A percentile compares a stretch with the other conserved stretches of the same genome.
phyloP scores from a whole-genome alignment of 2,888 invertebrate species.

The Drosophila stalkeri region DNA sequence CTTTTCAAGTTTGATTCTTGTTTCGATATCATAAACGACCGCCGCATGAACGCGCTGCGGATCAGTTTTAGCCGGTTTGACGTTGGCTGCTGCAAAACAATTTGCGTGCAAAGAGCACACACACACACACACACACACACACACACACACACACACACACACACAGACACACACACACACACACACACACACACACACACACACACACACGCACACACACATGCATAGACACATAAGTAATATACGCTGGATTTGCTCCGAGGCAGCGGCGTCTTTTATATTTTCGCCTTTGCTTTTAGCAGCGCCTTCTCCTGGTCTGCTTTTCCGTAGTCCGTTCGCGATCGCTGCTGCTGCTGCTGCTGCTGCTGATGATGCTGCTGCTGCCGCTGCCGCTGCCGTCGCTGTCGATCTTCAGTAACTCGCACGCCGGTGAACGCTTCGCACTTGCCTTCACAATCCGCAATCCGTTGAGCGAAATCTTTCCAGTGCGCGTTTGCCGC shows the following conservation, averaged over 20 bases:
- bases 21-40: neutral
- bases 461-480: constrained; percentile 34
- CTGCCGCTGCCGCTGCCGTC: constrained; percentile 16
- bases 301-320: constrained; percentile 9
- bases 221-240: constrained; percentile 19
- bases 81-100: constrained; percentile 53
- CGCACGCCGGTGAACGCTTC: constrained; percentile 78
- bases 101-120: constrained; percentile 56
- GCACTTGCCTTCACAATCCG: constrained; percentile 66
- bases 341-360: neutral
- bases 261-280: constrained; percentile 24
- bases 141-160: constrained; percentile 6
- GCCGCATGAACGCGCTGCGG: constrained; percentile 37
- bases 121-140: neutral
- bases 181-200: neutral
- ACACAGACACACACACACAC: neutral
- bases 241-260: constrained; percentile 54
- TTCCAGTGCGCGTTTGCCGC: constrained; percentile 37
- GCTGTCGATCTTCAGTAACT: constrained; percentile 72
- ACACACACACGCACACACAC: constrained; percentile 2
- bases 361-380: neutral
- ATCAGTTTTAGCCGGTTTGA: constrained; percentile 41
- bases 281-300: neutral
- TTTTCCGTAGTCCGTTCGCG: constrained; percentile 1
- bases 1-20: neutral